A percentile compares a stretch with the other conserved stretches of the same genome.
Evolutionary conservation across 92 coral and sea anemone genomes (phyloP).

Genomic region (Isaurus tuberculatus): DNA sequence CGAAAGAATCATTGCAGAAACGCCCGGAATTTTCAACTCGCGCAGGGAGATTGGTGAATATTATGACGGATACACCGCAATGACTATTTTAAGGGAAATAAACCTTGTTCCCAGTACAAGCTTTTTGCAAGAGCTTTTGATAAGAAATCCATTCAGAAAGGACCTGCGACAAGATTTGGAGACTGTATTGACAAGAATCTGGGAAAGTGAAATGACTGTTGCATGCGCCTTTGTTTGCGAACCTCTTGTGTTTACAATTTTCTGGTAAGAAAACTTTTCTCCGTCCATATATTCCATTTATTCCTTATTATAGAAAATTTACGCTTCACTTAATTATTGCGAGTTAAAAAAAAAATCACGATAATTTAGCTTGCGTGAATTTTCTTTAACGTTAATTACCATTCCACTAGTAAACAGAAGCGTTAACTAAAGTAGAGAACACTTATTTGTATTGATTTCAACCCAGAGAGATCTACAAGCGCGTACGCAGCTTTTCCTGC

Average conservation of each 20-base stretch:
- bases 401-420: too few species aligned
- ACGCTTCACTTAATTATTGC: too few species aligned
- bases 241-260: slow-evolving; percentile 14
- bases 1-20: not conserved
- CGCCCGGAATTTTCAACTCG: not conserved
- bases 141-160: not conserved
- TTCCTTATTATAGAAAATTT: too few species aligned
- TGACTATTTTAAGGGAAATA: not conserved
- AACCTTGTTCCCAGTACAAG: not conserved
- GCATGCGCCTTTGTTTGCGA: slow-evolving; percentile 28
- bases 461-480: too few species aligned
- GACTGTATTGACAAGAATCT: not conserved
- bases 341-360: too few species aligned
- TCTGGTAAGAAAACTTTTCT: slow-evolving; percentile 9
- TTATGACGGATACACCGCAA: slow-evolving; percentile 8
- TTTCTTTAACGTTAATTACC: too few species aligned
- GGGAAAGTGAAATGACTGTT: slow-evolving; percentile 6
- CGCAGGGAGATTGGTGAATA: not conserved
- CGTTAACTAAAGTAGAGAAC: too few species aligned
- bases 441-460: too few species aligned
- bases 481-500: too few species aligned
- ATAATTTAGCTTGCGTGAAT: too few species aligned
- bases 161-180: not conserved
- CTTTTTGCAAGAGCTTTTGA: not conserved
- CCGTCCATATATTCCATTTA: too few species aligned